Evolutionary conservation across 2,113 vertebrate genomes (phyloP).

Genomic region (Mystacornis crossleyi): DNA sequence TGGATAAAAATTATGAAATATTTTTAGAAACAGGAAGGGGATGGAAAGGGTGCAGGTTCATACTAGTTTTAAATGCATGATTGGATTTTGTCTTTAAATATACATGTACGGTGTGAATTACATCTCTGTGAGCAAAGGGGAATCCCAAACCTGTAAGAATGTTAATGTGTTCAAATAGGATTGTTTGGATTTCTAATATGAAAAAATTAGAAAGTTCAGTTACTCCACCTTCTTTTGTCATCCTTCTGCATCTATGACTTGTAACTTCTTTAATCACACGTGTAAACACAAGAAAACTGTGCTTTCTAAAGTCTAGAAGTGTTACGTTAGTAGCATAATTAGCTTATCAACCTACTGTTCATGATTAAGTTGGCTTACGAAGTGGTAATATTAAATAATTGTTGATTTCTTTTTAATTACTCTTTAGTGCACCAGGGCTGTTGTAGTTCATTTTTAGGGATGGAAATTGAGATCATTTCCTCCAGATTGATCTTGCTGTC

Average conservation of each 20-base stretch:
- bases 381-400: not conserved
- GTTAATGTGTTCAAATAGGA: not conserved
- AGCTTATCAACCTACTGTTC: not conserved
- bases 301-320: not conserved
- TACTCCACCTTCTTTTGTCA: not conserved
- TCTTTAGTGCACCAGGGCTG: not conserved
- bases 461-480: not conserved
- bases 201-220: not conserved
- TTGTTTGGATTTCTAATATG: not conserved
- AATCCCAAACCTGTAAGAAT: not conserved
- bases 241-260: not conserved
- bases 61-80: not conserved
- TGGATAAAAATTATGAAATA: not conserved
- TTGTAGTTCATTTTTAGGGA: not conserved
- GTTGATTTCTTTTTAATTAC: not conserved
- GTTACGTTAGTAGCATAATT: not conserved
- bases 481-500: not conserved
- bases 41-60: not conserved
- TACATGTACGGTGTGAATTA: not conserved
- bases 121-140: not conserved
- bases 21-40: not conserved
- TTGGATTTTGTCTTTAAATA: not conserved
- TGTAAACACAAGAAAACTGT: not conserved
- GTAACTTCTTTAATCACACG: not conserved
- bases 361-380: not conserved